Base-by-base conservation (phyloP, 2,888 invertebrate genomes). In the Leucania comma region DNA sequence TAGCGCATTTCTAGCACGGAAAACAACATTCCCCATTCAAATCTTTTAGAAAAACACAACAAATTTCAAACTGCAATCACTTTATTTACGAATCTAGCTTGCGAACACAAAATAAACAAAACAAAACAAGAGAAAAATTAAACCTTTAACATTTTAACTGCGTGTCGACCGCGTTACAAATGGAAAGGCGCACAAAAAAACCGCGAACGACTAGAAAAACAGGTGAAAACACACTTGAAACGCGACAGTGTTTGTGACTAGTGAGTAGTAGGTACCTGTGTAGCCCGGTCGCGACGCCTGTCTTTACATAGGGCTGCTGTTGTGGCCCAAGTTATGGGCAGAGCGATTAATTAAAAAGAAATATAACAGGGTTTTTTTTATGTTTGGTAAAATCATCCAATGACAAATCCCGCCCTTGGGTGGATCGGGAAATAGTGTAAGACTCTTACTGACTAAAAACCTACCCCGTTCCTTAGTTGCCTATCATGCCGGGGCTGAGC, bases 211-310 rank as follows among this genome's bases (percentile, higher is more conserved):
- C 77, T 80, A 66, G 72, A 72, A 81, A 82, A 83, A 83, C 82
- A 80, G 69, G 75, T 82, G 70, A 77, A 83, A 80, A 80, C 82
- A 77, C 74, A 74, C 84, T 84, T 69, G 81, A 79, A 77, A 74
- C 74, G 79, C 83, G 84, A 78, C 79, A 65, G 83, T 83, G 84
- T 84, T 82, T 75, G 72, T 59, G 57, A 71, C 61, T 71, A 67
- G 80, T 74, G 63, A 59, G 76, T 70, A 65, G 70, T 51, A 65
- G 68, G 68, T 72, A 68, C 67, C 66, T 59, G 68, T 75, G 59
- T 24, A 56, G 71, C 72, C 20, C 26, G 24, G 59, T 57, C 61
- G 58, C 72, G 75, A 62, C 68, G 67, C 80, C 62, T 76, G 80
- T 76, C 80, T 64, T 69, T 72, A 81, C 80, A 77, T 65, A 82